Evolutionary conservation across 2,797 vertebrate species (phyloP).

Genomic region (Phoeniculus purpureus): DNA sequence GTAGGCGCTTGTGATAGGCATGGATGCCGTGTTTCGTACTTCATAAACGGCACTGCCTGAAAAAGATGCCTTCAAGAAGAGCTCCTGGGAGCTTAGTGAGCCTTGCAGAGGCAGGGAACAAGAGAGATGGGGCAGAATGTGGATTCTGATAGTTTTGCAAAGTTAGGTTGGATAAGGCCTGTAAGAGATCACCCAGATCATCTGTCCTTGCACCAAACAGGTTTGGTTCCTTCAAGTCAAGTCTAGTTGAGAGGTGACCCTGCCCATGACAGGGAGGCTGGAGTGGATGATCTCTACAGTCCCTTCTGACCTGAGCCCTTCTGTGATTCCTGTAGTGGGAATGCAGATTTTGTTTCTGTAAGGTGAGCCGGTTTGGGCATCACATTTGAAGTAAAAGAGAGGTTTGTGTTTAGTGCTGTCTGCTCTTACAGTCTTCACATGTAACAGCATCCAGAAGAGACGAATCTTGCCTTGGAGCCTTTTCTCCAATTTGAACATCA

Average conservation of each 20-base stretch:
- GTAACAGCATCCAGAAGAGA: background rate
- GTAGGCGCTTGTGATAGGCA: background rate
- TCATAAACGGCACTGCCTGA: background rate
- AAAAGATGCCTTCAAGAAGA: background rate
- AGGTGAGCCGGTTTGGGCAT: background rate
- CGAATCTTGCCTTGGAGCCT: background rate
- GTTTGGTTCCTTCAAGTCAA: background rate
- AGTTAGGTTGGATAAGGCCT: background rate
- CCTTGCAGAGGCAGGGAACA: background rate
- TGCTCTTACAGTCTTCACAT: background rate
- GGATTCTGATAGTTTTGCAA: background rate
- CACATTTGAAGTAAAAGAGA: background rate
- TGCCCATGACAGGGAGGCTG: too few species aligned
- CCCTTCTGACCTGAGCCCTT: too few species aligned
- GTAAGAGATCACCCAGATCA: background rate
- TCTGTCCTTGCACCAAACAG: background rate
- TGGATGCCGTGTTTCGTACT: background rate
- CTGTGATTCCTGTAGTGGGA: background rate
- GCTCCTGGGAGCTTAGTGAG: slow-evolving; percentile 5
- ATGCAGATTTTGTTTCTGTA: background rate
- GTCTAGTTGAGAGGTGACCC: too few species aligned
- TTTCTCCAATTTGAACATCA: background rate
- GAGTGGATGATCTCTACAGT: too few species aligned
- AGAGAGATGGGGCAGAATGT: background rate
- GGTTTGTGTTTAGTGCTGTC: background rate